These are phyloP conservation scores for Micrasema minimum DNA, from an alignment of 1,140 invertebrate genomes.

Conservation along the genomic window DNA sequence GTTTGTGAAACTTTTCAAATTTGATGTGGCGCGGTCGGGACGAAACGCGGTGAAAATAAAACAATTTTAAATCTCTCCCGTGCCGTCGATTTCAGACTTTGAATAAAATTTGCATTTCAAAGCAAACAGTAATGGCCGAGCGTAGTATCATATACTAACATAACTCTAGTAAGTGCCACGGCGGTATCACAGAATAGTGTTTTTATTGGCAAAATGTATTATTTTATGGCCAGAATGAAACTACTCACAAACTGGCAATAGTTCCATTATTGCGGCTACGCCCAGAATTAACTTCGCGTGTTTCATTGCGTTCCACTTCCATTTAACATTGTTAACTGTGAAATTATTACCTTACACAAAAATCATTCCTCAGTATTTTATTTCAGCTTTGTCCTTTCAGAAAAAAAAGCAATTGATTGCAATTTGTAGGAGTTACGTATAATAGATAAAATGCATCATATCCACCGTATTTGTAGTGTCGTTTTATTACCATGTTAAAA, in stretches of 20 bases:
- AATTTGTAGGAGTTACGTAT: too few species aligned
- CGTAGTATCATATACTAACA: slow-evolving; percentile 29
- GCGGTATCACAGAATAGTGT: slow-evolving; percentile 27
- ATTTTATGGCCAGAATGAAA: slow-evolving; percentile 31
- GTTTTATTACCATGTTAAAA: too few species aligned
- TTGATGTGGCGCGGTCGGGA: slow-evolving; percentile 6
- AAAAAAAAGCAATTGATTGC: too few species aligned
- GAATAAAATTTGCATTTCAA: slow-evolving; percentile 38
- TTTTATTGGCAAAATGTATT: slow-evolving; percentile 35
- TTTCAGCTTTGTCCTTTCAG: too few species aligned
- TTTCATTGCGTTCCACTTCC: too few species aligned
- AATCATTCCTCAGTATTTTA: too few species aligned
- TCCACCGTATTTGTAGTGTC: too few species aligned
- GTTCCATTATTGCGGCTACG: slow-evolving; percentile 1
- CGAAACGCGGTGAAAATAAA: slow-evolving; percentile 16
- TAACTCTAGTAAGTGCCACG: slow-evolving; percentile 20
- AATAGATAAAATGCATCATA: too few species aligned
- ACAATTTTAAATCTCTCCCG: slow-evolving; percentile 31
- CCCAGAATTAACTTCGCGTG: too few species aligned
- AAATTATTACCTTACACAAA: too few species aligned
- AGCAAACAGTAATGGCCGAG: slow-evolving; percentile 19
- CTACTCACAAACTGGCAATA: slow-evolving; percentile 28
- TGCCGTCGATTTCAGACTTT: slow-evolving; percentile 34
- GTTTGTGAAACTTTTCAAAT: slow-evolving; percentile 9
- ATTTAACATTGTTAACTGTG: too few species aligned